Evolutionary conservation across 2,888 invertebrate genomes (phyloP).

Genomic region (Hecatera dysodea): DNA sequence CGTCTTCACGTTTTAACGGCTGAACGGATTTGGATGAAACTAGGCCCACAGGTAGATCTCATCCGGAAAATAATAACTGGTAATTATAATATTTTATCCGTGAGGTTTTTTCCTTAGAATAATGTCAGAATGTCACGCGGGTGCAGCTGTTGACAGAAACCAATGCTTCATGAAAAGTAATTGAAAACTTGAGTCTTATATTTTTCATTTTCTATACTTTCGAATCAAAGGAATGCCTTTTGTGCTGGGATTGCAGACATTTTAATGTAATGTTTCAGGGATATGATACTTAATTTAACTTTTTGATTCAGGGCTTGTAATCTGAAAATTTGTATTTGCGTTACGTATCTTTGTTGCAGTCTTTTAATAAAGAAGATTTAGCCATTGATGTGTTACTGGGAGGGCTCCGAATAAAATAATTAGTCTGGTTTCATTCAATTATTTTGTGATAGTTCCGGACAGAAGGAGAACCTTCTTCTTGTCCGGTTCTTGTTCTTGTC

Average conservation of each 20-base stretch:
- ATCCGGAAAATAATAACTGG: too few species aligned
- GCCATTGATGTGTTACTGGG: not conserved
- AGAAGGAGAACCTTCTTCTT: not conserved
- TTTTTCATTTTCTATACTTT: constrained; percentile 9
- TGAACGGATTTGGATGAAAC: too few species aligned
- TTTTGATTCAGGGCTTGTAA: not conserved
- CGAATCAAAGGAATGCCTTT: not conserved
- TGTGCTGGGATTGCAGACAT: not conserved
- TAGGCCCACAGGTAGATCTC: too few species aligned
- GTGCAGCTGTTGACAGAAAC: too few species aligned
- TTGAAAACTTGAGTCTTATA: constrained; percentile 13
- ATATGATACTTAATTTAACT: too few species aligned
- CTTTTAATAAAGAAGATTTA: not conserved
- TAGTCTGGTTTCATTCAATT: not conserved
- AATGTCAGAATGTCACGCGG: too few species aligned
- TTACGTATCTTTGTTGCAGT: not conserved
- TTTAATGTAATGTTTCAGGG: constrained; percentile 2
- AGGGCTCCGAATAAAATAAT: not conserved
- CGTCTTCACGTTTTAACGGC: too few species aligned
- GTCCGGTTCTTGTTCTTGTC: too few species aligned
- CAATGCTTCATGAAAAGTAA: constrained; percentile 8
- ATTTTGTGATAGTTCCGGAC: not conserved
- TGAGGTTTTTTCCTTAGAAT: too few species aligned
- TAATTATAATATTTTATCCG: too few species aligned
- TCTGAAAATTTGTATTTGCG: not conserved